These are phyloP conservation scores for Ochotona princeps DNA, from an alignment of 2,113 vertebrate genomes.

Conservation along the genomic window DNA sequence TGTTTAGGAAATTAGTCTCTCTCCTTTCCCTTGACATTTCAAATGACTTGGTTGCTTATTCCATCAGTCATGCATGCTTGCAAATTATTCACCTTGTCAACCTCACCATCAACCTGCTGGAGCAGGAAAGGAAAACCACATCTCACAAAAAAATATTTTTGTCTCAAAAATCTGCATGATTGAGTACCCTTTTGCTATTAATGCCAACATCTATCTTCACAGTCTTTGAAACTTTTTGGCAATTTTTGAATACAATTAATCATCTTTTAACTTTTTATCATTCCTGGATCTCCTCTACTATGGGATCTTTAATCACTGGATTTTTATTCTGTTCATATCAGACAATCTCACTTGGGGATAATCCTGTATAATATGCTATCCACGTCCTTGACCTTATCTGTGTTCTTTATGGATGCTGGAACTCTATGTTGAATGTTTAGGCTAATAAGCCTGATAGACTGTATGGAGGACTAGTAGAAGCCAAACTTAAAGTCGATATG, in stretches of 20 bases:
- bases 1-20: not conserved
- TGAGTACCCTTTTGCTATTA: not conserved
- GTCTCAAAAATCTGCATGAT: conserved; percentile 21
- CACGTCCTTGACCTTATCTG: not conserved
- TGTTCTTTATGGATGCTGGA: not conserved
- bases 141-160: not conserved
- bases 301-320: not conserved
- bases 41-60: conserved; percentile 58
- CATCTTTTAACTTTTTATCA: conserved; percentile 12
- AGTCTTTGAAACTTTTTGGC: conserved; percentile 30
- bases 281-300: not conserved
- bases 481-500: not conserved
- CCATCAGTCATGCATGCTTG: conserved; percentile 65
- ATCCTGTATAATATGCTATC: not conserved
- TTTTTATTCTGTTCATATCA: not conserved
- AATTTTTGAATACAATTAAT: conserved; percentile 25
- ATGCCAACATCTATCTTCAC: not conserved
- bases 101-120: conserved; percentile 27
- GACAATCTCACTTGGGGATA: not conserved
- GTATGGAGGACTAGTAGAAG: not conserved
- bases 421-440: not conserved
- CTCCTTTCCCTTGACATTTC: conserved; percentile 54
- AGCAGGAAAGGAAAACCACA: conserved; percentile 37
- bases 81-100: conserved; percentile 67
- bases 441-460: not conserved